Conservation (phyloP, 2,797 vertebrate genomes). For the Helarctos malayanus region DNA sequence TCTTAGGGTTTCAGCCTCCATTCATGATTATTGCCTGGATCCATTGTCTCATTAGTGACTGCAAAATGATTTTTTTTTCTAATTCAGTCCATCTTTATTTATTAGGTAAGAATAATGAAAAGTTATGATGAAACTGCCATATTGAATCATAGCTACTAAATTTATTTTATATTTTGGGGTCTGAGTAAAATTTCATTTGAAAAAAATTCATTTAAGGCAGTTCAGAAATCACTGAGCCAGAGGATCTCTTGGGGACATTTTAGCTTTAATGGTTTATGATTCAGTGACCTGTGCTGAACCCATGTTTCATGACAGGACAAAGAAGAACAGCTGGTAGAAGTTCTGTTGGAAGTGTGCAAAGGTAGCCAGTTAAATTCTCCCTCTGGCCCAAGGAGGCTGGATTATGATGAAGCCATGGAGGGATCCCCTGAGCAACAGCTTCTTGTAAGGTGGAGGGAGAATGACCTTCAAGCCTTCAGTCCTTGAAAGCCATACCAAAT, state of each 20-base stretch:
- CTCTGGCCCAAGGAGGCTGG: background rate
- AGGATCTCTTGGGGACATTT: background rate
- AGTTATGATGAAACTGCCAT: background rate
- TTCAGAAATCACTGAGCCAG: background rate
- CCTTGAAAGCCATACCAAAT: background rate
- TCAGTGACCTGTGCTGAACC: background rate
- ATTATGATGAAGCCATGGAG: background rate
- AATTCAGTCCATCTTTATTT: slow-evolving; percentile 50
- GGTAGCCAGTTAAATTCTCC: background rate
- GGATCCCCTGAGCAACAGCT: background rate
- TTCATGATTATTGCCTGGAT: background rate
- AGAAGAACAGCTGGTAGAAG: background rate
- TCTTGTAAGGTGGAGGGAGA: background rate
- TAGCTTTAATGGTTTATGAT: background rate
- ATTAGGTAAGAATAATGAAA: background rate
- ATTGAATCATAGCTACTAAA: background rate
- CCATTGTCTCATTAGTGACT: background rate
- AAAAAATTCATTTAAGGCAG: background rate
- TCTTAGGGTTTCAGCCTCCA: background rate
- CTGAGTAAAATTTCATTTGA: background rate
- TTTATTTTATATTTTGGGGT: slow-evolving; percentile 38
- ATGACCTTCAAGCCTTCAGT: background rate
- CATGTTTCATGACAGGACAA: background rate
- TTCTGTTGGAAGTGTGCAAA: background rate
- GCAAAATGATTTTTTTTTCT: background rate